Evolutionary conservation across 2,888 invertebrate species (phyloP).

Genomic region (Pseudanteris insignis): DNA sequence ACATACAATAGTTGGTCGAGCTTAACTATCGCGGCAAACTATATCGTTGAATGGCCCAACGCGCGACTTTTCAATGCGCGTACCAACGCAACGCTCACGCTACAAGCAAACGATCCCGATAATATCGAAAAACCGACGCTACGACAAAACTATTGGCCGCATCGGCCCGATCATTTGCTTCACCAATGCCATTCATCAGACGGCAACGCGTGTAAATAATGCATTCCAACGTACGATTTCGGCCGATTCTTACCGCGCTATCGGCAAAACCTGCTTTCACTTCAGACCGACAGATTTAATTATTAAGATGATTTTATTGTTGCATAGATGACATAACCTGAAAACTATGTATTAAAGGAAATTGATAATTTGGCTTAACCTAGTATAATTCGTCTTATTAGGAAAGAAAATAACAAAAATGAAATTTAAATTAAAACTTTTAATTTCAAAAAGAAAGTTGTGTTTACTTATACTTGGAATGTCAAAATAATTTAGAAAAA

Average conservation of each 20-base stretch:
- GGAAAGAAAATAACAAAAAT: no score
- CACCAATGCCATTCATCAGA: conserved; percentile 35
- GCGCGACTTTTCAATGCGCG: conserved; percentile 19
- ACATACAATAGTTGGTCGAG: conserved; percentile 42
- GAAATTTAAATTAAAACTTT: no score
- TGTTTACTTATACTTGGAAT: no score
- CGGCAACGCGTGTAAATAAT: conserved; percentile 27
- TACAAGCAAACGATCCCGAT: conserved; percentile 36
- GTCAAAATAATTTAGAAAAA: no score
- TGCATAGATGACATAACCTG: no score
- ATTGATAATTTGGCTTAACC: no score
- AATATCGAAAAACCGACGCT: conserved; percentile 37
- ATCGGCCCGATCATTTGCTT: conserved; percentile 41
- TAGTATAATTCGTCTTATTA: no score
- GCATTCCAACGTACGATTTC: conserved; percentile 37
- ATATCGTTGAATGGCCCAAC: conserved; percentile 28
- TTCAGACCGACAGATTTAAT: no score
- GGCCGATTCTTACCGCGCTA: conserved; percentile 5
- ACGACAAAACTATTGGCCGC: conserved; percentile 37
- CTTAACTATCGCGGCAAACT: conserved; percentile 36
- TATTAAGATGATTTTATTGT: no score
- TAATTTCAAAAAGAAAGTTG: no score
- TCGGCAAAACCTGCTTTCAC: no score
- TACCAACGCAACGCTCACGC: conserved; percentile 20
- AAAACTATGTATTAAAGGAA: no score